phyloP scores from a whole-genome alignment of 92 coral and sea anemone species.

The Isaurus tuberculatus region DNA sequence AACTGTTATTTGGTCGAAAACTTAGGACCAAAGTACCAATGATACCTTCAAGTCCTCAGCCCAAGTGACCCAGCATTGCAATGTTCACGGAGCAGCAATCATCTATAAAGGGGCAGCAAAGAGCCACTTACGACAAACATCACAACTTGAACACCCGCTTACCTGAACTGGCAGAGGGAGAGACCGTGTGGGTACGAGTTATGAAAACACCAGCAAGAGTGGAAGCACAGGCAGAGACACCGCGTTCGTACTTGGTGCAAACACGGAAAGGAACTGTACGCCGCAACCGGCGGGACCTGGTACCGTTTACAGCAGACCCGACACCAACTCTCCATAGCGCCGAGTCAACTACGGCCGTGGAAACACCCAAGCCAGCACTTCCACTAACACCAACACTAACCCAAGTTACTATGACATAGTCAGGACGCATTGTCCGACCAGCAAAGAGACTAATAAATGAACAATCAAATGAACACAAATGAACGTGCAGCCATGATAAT shows the following conservation, averaged over 20 bases:
- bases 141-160: background rate
- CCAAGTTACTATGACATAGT: constrained; percentile 26
- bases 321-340: background rate
- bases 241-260: constrained; percentile 53
- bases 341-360: background rate
- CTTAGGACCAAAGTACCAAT: constrained; percentile 1
- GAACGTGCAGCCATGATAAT: too few relatives aligned
- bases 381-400: constrained; percentile 25
- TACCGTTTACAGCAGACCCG: background rate
- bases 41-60: background rate
- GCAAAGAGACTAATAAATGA: constrained; percentile 24
- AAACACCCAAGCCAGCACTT: background rate
- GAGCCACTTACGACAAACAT: background rate
- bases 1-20: constrained; percentile 6
- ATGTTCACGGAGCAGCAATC: background rate
- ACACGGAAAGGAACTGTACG: constrained; percentile 47
- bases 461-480: constrained; percentile 1
- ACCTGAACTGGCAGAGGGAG: constrained; percentile 25
- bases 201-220: constrained; percentile 50
- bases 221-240: constrained; percentile 43
- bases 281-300: constrained; percentile 41
- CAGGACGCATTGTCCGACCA: constrained; percentile 41
- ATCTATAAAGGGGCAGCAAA: background rate
- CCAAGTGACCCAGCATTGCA: background rate
- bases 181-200: constrained; percentile 51